Evolutionary conservation across 1,140 invertebrate species (phyloP).

Genomic region (Hyles euphorbiae): DNA sequence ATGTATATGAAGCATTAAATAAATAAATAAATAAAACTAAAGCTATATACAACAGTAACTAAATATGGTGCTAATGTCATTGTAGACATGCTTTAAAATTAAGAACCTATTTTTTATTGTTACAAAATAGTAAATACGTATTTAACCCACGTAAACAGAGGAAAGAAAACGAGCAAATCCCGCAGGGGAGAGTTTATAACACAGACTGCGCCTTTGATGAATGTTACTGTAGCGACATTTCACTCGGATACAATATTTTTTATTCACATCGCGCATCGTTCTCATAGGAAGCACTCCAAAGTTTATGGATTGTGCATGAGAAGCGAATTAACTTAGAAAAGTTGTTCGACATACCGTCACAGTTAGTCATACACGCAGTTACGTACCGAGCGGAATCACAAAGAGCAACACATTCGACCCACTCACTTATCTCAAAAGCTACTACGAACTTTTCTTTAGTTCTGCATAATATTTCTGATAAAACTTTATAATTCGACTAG

Average conservation of each 20-base stretch:
- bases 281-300: slow-evolving; percentile 47
- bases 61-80: no score
- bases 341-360: slow-evolving; percentile 54
- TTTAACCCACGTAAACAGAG: no score
- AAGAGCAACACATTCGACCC: slow-evolving; percentile 62
- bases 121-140: no score
- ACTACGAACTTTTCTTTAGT: slow-evolving; percentile 55
- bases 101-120: no score
- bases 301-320: slow-evolving; percentile 61
- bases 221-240: no score
- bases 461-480: slow-evolving; percentile 47
- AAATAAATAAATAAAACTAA: no score
- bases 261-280: slow-evolving; percentile 34
- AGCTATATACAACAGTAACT: no score
- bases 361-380: slow-evolving; percentile 31
- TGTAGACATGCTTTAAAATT: no score
- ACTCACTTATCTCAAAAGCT: slow-evolving; percentile 65
- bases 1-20: no score
- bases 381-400: slow-evolving; percentile 46
- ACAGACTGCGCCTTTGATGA: no score
- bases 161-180: no score
- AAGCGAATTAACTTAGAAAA: slow-evolving; percentile 62
- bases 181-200: no score
- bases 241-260: slow-evolving; percentile 28
- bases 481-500: slow-evolving; percentile 38